Conservation (phyloP, 2,888 invertebrate species). For the Ditula angustiorana region DNA sequence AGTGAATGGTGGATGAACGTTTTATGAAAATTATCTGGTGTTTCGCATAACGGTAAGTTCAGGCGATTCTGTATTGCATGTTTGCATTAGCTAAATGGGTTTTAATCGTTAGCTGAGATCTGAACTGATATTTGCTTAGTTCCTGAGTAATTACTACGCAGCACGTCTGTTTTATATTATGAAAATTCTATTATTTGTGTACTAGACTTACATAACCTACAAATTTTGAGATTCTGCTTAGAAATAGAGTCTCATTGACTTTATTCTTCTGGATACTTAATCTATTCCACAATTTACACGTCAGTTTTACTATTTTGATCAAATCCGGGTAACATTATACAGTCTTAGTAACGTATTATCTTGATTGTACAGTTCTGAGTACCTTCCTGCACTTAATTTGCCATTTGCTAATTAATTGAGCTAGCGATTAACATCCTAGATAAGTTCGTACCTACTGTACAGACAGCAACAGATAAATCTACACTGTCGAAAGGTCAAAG, state of each 20-base stretch:
- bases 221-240: neutral
- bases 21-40: constrained; percentile 16
- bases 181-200: neutral
- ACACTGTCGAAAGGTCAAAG: too few species aligned
- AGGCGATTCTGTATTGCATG: constrained; percentile 10
- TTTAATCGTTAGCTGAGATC: constrained; percentile 26
- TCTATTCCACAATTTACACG: too few species aligned
- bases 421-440: too few species aligned
- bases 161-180: neutral
- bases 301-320: too few species aligned
- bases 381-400: too few species aligned
- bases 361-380: too few species aligned
- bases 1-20: constrained; percentile 6
- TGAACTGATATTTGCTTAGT: constrained; percentile 10
- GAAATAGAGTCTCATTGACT: neutral
- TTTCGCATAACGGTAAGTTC: constrained; percentile 37
- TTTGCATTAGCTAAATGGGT: constrained; percentile 22
- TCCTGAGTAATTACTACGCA: neutral
- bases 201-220: constrained; percentile 2
- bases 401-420: too few species aligned
- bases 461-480: too few species aligned
- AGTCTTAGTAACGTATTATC: too few species aligned
- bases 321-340: too few species aligned
- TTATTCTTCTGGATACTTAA: neutral
- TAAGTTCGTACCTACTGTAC: too few species aligned